Evolutionary conservation across 2,797 vertebrate genomes (phyloP), one percentile per base, ranked within the genome.

Genomic region (Paratrypauchen microcephalus): DNA sequence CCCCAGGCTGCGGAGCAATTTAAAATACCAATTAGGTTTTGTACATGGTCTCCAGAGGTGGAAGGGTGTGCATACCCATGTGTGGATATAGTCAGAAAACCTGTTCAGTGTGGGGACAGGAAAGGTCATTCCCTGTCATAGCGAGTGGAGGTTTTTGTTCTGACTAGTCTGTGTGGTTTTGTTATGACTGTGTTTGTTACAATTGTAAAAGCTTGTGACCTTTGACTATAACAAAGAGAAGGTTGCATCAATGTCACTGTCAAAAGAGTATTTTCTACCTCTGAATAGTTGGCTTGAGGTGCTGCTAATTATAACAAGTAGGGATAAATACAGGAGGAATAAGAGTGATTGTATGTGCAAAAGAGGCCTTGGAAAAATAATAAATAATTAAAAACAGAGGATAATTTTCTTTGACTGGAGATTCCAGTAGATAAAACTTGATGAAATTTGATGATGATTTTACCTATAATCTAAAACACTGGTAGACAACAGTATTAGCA

Each of bases 71-170:
- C 71, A 65, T 65, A 65, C 36, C 56, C 61, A 26, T 58, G 67
- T 69, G 61, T 48, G 69, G 71, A 79, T 79, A 75, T 69, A 64
- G 65, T 80, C 76, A 77, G 71, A 69, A 73, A 83, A 91, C 90
- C 90, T 89, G 87, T 80, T 88, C 76, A 50, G 76, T 67, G n/a
- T 76, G 72, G 23, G 80, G 87, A 88, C 82, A 85, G 63, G 78
- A 91, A 92, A 91, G 87, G 90, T 91, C 87, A 89, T 81, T 84
- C 72, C 73, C 81, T 88, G 88, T 90, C 88, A 74, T 77, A 83
- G 78, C 73, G 23, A 18, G 32, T 86, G 73, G 47, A 81, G 80
- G 88, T 87, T 85, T 82, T 82, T 80, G 74, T 81, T 82, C 45
- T 60, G 78, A 84, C 86, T 83, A 90, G 83, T 80, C 78, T 71